Percentiles rank a stretch among this genome's conserved stretches.
Evolutionary conservation across 2,888 invertebrate genomes (phyloP).

Genomic region (Drosophila borealis): DNA sequence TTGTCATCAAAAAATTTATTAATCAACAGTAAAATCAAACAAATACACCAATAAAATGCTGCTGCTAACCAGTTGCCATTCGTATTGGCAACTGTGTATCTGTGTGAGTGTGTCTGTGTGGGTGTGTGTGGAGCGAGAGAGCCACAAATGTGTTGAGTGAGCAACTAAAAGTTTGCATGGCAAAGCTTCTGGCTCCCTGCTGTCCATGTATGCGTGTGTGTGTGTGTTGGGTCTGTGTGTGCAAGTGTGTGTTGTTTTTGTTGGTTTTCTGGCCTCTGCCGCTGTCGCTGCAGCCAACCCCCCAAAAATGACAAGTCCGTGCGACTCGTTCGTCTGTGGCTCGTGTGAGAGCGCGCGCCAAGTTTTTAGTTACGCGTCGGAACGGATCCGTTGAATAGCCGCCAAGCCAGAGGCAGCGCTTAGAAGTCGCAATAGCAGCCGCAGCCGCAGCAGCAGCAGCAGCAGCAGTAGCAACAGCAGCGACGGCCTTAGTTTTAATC

Average conservation of each 20-base stretch:
- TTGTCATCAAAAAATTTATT: constrained; percentile 51
- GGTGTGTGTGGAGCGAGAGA: constrained; percentile 38
- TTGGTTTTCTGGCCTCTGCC: constrained; percentile 31
- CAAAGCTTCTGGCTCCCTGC: constrained; percentile 37
- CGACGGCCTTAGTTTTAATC: constrained; percentile 66
- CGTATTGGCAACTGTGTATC: constrained; percentile 14
- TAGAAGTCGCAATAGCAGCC: constrained; percentile 65
- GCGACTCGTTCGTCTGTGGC: constrained; percentile 69
- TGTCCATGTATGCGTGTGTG: constrained; percentile 4
- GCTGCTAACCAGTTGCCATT: constrained; percentile 36
- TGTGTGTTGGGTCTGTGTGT: constrained; percentile 9
- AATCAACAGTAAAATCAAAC: constrained; percentile 49
- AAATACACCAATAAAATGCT: constrained; percentile 62
- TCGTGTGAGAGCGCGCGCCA: constrained; percentile 80
- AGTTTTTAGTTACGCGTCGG: constrained; percentile 79
- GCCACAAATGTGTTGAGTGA: constrained; percentile 33
- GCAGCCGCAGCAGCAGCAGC: constrained; percentile 36
- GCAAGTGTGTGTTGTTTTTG: constrained; percentile 12
- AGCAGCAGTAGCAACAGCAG: constrained; percentile 39
- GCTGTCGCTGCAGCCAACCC: constrained; percentile 59
- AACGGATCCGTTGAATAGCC: constrained; percentile 77
- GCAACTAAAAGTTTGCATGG: constrained; percentile 49
- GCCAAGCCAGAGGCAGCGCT: constrained; percentile 65
- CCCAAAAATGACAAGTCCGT: constrained; percentile 61
- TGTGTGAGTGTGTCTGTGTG: constrained; percentile 10